phyloP scores from a whole-genome alignment of 2,797 vertebrate genomes.

The Smutsia gigantea region DNA sequence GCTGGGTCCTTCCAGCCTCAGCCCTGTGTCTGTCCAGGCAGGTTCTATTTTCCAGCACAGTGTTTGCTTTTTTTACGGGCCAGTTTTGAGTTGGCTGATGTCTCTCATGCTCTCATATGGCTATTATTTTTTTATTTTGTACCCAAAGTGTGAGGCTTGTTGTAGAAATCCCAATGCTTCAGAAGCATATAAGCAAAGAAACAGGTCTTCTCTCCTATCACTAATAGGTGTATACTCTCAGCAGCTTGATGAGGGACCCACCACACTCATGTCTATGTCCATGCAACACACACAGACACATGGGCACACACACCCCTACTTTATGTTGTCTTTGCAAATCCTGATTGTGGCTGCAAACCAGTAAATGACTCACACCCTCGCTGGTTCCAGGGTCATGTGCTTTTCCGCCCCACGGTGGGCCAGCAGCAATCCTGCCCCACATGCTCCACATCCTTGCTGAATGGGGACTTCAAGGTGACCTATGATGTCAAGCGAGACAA shows the following conservation, averaged over 20 bases:
- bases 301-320: background rate
- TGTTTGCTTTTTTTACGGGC: background rate
- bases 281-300: background rate
- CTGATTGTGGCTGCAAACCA: background rate
- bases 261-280: background rate
- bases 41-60: background rate
- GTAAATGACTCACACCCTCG: background rate
- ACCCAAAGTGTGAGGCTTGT: background rate
- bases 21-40: background rate
- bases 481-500: constrained; percentile 87
- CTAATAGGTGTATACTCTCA: background rate
- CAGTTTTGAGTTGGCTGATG: background rate
- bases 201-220: background rate
- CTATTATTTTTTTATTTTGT: background rate
- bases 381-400: constrained; percentile 85
- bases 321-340: background rate
- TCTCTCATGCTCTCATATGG: background rate
- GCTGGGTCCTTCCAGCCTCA: background rate
- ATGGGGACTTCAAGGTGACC: constrained; percentile 88
- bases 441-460: constrained; percentile 83
- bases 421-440: constrained; percentile 88
- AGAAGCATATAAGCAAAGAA: background rate
- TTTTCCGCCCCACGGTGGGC: constrained; percentile 87
- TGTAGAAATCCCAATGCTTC: constrained; percentile 21
- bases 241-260: background rate